phyloP scores from a whole-genome alignment of 1,140 invertebrate species.

The Diabrotica undecimpunctata region DNA sequence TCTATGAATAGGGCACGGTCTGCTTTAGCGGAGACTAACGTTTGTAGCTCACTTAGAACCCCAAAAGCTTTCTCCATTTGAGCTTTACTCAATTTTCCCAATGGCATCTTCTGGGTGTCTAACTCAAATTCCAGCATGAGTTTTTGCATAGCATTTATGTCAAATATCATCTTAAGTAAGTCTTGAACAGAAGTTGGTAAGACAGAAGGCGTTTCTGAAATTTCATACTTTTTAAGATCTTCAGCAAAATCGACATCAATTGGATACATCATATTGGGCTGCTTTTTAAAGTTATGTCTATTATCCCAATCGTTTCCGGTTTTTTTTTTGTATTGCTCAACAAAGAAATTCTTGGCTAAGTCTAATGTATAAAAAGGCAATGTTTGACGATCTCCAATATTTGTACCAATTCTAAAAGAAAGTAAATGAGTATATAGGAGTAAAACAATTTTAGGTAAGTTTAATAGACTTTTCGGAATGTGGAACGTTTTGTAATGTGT shows the following conservation, averaged over 20 bases:
- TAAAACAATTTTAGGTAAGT: too few relatives aligned
- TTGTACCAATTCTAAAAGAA: slow-evolving; percentile 77
- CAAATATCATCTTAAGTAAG: slow-evolving; percentile 84
- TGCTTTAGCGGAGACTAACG: slow-evolving; percentile 55
- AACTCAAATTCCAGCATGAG: slow-evolving; percentile 93
- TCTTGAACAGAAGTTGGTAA: slow-evolving; percentile 76
- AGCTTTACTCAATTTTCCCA: slow-evolving; percentile 87
- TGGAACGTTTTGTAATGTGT: too few relatives aligned
- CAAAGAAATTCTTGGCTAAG: slow-evolving; percentile 66
- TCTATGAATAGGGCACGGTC: slow-evolving; percentile 66
- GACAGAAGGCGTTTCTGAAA: slow-evolving; percentile 58
- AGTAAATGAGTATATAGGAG: too few relatives aligned
- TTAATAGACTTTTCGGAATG: too few relatives aligned
- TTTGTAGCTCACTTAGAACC: slow-evolving; percentile 75
- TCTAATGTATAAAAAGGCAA: slow-evolving; percentile 56
- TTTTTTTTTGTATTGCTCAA: slow-evolving; percentile 73
- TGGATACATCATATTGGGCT: slow-evolving; percentile 78
- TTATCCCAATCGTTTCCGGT: slow-evolving; percentile 77
- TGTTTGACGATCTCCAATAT: slow-evolving; percentile 74
- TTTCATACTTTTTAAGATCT: slow-evolving; percentile 36
- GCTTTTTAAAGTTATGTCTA: slow-evolving; percentile 71
- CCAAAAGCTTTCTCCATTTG: slow-evolving; percentile 85
- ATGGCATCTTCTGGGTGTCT: slow-evolving; percentile 95
- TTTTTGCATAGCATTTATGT: slow-evolving; percentile 88
- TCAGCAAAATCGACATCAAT: slow-evolving; percentile 87